phyloP scores from a whole-genome alignment of 2,113 vertebrate species.

The Zonotrichia leucophrys region DNA sequence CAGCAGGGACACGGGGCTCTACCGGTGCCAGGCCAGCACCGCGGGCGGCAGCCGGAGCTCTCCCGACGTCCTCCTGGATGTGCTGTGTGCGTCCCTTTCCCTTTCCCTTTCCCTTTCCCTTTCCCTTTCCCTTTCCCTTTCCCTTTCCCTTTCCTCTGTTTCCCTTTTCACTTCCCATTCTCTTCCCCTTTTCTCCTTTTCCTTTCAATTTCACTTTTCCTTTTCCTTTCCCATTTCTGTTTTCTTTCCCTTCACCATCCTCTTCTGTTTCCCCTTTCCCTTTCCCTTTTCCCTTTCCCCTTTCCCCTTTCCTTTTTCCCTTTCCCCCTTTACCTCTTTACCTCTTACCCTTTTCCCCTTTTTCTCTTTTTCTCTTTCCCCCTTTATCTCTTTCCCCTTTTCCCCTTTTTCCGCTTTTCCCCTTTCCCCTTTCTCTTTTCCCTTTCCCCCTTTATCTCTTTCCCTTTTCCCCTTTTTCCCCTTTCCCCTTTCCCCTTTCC shows the following conservation, averaged over 20 bases:
- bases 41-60: neutral
- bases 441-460: rapidly evolving
- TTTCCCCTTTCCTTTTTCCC: too few relatives aligned
- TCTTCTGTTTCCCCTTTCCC: rapidly evolving
- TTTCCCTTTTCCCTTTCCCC: rapidly evolving
- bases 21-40: neutral
- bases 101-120: neutral
- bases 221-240: too few relatives aligned
- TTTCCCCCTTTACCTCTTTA: too few relatives aligned
- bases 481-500: rapidly evolving
- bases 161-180: too few relatives aligned
- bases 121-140: rapidly evolving
- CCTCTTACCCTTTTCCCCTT: rapidly evolving
- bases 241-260: too few relatives aligned
- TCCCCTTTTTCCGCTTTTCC: rapidly evolving
- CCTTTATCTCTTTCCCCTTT: rapidly evolving
- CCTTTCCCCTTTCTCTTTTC: rapidly evolving
- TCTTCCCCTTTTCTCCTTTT: too few relatives aligned
- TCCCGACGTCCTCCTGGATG: neutral
- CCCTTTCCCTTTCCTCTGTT: too few relatives aligned
- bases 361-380: too few relatives aligned
- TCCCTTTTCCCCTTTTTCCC: rapidly evolving
- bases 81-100: slow-evolving; percentile 29
- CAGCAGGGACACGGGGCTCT: neutral
- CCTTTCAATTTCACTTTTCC: too few relatives aligned